Conservation (phyloP, 2,797 vertebrate species). For the Lagorchestes hirsutus region DNA sequence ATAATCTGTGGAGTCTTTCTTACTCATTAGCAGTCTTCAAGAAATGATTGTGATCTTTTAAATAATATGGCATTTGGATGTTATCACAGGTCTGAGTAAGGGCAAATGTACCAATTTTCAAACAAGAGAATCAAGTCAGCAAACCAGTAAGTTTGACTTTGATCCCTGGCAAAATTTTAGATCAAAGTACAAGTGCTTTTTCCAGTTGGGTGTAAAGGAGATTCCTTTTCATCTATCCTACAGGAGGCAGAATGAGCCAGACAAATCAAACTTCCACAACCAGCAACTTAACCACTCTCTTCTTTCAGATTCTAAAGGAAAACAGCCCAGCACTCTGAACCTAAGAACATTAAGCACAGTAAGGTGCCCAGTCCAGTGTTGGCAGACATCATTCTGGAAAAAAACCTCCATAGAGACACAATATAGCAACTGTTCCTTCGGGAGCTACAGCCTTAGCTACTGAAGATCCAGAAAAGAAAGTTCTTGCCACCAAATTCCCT, state of each 20-base stretch:
- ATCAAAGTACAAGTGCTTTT: background rate
- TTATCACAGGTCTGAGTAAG: too few species aligned
- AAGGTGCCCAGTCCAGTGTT: background rate
- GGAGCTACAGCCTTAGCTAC: background rate
- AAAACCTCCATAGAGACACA: background rate
- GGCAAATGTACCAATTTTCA: too few species aligned
- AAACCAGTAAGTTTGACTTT: background rate
- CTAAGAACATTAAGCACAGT: background rate
- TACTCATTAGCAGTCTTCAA: too few species aligned
- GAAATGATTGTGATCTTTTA: too few species aligned
- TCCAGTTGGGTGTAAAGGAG: background rate
- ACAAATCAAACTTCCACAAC: background rate
- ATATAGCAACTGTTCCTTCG: background rate
- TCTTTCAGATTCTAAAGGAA: background rate
- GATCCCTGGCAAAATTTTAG: background rate
- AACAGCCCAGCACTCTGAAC: background rate
- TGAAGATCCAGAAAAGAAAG: background rate
- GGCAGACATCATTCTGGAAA: background rate
- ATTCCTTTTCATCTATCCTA: background rate
- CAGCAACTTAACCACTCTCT: too few species aligned
- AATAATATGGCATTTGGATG: too few species aligned
- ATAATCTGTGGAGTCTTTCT: too few species aligned
- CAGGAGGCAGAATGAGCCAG: background rate
- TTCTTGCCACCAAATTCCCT: background rate
- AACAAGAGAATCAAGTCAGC: background rate